These are phyloP conservation scores for Dicentrarchus labrax DNA, from an alignment of 2,113 vertebrate species.

Conservation along the genomic window DNA sequence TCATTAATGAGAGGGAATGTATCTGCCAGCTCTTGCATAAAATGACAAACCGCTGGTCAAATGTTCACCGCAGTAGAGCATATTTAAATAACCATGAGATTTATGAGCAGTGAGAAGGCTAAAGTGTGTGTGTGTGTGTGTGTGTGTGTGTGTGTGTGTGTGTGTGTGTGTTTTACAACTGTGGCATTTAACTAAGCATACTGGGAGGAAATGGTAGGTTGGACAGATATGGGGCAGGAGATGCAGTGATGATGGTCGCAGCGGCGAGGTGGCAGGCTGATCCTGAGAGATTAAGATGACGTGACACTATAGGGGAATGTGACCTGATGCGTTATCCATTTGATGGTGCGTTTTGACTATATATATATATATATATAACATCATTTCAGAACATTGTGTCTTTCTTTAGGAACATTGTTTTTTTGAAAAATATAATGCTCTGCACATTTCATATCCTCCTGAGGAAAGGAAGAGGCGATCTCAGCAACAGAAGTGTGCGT, in stretches of 20 bases:
- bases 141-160: neutral
- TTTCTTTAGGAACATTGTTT: neutral
- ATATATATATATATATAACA: too few species aligned
- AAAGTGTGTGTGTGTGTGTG: neutral
- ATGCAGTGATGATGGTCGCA: constrained; percentile 11
- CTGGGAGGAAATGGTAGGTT: neutral
- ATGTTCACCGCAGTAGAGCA: constrained; percentile 24
- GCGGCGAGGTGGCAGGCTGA: neutral
- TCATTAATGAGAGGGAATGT: constrained; percentile 37
- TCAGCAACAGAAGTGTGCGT: neutral
- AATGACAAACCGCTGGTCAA: constrained; percentile 47
- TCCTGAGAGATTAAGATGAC: constrained; percentile 2
- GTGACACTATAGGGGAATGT: constrained; percentile 2
- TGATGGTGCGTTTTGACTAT: constrained; percentile 24
- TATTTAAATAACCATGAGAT: constrained; percentile 49
- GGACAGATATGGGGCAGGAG: neutral
- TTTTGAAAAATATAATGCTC: neutral
- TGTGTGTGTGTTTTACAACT: neutral
- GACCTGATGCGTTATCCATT: neutral
- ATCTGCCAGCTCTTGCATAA: constrained; percentile 48
- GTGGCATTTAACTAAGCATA: neutral
- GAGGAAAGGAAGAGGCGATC: constrained; percentile 3
- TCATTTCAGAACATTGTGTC: neutral
- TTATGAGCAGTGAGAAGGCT: constrained; percentile 24
- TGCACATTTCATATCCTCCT: constrained; percentile 15